Evolutionary conservation across 2,888 invertebrate species (phyloP).

Genomic region (Drosophila pseudotakahashii): DNA sequence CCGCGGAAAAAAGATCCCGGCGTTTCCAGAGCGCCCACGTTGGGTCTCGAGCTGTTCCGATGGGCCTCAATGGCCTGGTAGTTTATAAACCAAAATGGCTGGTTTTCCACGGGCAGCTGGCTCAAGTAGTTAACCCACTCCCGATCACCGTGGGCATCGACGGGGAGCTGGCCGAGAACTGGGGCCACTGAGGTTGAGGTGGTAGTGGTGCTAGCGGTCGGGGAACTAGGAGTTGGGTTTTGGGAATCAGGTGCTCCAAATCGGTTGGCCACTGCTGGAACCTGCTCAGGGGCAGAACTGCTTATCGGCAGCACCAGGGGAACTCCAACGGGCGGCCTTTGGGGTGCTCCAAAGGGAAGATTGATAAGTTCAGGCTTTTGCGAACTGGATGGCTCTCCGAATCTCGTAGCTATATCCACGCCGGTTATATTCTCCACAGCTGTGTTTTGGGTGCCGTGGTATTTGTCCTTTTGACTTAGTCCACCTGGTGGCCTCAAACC

Average conservation of each 20-base stretch:
- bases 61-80: constrained; percentile 88
- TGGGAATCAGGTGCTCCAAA: constrained; percentile 47
- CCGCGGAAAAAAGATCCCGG: constrained; percentile 75
- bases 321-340: constrained; percentile 77
- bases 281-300: constrained; percentile 33
- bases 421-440: constrained; percentile 56
- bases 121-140: constrained; percentile 87
- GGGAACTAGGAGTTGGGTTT: not conserved
- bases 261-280: constrained; percentile 55
- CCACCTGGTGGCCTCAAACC: constrained; percentile 86
- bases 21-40: constrained; percentile 60
- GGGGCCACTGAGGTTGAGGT: not conserved
- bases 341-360: constrained; percentile 62
- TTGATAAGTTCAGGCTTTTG: constrained; percentile 58
- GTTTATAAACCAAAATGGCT: constrained; percentile 91
- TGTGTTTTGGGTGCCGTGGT: constrained; percentile 69
- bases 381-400: constrained; percentile 84
- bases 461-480: constrained; percentile 85
- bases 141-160: constrained; percentile 88
- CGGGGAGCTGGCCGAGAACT: constrained; percentile 84
- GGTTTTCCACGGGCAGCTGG: constrained; percentile 87
- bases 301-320: constrained; percentile 66
- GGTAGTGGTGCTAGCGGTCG: not conserved
- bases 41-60: constrained; percentile 81
- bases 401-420: constrained; percentile 84